phyloP scores from a whole-genome alignment of 2,888 invertebrate species.

The Hyposoter didymator region DNA sequence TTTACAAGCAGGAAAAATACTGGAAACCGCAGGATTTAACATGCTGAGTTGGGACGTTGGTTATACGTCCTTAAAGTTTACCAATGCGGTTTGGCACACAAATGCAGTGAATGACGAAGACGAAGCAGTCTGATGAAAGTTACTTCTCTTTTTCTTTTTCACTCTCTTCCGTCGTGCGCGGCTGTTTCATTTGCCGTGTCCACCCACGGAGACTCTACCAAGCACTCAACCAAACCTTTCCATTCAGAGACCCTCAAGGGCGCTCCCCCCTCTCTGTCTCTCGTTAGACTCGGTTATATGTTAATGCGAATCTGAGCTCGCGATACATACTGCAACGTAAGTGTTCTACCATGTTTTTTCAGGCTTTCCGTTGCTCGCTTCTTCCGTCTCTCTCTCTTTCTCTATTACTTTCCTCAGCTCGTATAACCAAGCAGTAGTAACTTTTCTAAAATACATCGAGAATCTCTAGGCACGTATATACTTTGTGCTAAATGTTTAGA shows the following conservation, averaged over 20 bases:
- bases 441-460: slow-evolving; percentile 31
- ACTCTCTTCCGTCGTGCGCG: slow-evolving; percentile 38
- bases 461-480: slow-evolving; percentile 31
- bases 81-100: slow-evolving; percentile 21
- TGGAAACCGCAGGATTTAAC: not conserved
- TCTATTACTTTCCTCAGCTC: slow-evolving; percentile 22
- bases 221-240: slow-evolving; percentile 65
- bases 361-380: slow-evolving; percentile 3
- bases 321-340: slow-evolving; percentile 73
- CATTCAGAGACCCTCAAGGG: slow-evolving; percentile 69
- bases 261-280: slow-evolving; percentile 76
- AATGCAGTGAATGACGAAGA: slow-evolving; percentile 57
- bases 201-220: slow-evolving; percentile 68
- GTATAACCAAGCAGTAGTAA: slow-evolving; percentile 31
- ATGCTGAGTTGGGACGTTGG: not conserved
- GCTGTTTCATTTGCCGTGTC: slow-evolving; percentile 54
- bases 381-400: slow-evolving; percentile 15
- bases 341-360: slow-evolving; percentile 59
- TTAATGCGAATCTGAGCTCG: slow-evolving; percentile 76
- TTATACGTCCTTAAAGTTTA: slow-evolving; percentile 26
- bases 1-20: not conserved
- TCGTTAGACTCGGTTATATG: slow-evolving; percentile 79
- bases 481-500: slow-evolving; percentile 1
- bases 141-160: slow-evolving; percentile 27
- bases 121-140: slow-evolving; percentile 63